Evolutionary conservation across 2,113 vertebrate species (phyloP).

Genomic region (Hippolais icterina): DNA sequence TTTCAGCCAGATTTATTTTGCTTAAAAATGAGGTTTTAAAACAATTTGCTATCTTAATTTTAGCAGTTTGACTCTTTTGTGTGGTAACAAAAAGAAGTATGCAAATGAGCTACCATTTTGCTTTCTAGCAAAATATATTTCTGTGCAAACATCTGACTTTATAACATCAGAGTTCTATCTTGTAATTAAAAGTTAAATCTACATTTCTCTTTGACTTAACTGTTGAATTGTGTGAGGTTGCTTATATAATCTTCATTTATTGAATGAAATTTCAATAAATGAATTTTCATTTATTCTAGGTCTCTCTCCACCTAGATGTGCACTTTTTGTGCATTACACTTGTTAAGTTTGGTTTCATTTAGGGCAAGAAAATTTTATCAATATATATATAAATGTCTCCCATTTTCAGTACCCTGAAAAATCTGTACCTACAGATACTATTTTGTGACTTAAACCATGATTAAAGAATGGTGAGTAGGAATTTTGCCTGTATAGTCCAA

Average conservation of each 20-base stretch:
- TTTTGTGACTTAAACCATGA: background rate
- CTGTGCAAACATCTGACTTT: conserved; percentile 73
- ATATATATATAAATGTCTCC: background rate
- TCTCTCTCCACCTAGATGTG: background rate
- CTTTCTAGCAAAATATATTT: conserved; percentile 74
- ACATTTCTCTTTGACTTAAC: conserved; percentile 63
- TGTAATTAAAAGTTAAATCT: conserved; percentile 70
- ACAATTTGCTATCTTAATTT: conserved; percentile 71
- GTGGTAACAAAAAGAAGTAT: conserved; percentile 70
- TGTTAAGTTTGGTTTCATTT: background rate
- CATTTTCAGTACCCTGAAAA: background rate
- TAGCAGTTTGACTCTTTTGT: conserved; percentile 70
- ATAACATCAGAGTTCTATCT: conserved; percentile 50
- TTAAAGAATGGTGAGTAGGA: background rate
- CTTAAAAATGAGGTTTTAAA: conserved; percentile 72
- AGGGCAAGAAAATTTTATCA: background rate
- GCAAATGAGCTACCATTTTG: conserved; percentile 69
- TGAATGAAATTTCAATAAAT: background rate
- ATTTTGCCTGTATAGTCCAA: background rate
- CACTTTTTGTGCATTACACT: background rate
- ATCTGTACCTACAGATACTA: background rate
- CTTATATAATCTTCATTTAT: conserved; percentile 27
- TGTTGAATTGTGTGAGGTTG: conserved; percentile 1
- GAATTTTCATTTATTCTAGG: conserved; percentile 16
- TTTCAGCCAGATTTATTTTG: conserved; percentile 59